Base-by-base conservation (phyloP, 2,113 vertebrate species). In the Pandion haliaetus region DNA sequence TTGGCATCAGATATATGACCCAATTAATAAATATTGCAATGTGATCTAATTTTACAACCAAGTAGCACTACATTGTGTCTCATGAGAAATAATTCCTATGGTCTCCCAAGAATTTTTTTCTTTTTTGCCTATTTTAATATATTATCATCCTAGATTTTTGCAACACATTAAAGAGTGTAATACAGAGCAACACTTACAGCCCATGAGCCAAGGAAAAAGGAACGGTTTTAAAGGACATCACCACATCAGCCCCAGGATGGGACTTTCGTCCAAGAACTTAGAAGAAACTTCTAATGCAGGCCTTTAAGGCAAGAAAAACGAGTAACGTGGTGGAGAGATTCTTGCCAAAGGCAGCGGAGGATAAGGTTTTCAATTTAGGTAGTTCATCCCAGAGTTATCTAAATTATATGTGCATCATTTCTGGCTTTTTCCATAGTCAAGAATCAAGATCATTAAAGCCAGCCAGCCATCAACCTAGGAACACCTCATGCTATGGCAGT, bases 391-490 rank as follows among this genome's bases (percentile, higher is more conserved):
- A 88, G 44, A 88, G 69, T 88, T 94, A 89, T n/a, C 88, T 91
- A 89, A 93, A 93, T 95, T 92, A 89, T 20, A 94, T 77, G 83
- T 89, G 81, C 81, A 63, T 66, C 38, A 59, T 78, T 96, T 96
- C 86, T 86, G 61, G 29, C 63, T 82, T 94, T 95, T 91, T 61
- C 83, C 82, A 89, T 0, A 0, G 69, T 84, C 72, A 91, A 82
- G 81, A 97, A 70, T 89, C 55, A 82, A 89, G 80, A 95, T 59
- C 77, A 91, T 93, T 95, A 95, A 95, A 95, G 59, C 42, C 88
- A 95, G 15, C 16, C 86, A 95, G 26, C 63, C 88, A 93, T 78
- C 89, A 92, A 6, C 40, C 47, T 9, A 61, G 77, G 42, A 92
- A 81, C 17, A 50, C 19, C 70, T 50, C 29, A 70, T 45, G 55